Base-by-base conservation (phyloP, 2,888 invertebrate genomes). In the Spicauda simplicius region DNA sequence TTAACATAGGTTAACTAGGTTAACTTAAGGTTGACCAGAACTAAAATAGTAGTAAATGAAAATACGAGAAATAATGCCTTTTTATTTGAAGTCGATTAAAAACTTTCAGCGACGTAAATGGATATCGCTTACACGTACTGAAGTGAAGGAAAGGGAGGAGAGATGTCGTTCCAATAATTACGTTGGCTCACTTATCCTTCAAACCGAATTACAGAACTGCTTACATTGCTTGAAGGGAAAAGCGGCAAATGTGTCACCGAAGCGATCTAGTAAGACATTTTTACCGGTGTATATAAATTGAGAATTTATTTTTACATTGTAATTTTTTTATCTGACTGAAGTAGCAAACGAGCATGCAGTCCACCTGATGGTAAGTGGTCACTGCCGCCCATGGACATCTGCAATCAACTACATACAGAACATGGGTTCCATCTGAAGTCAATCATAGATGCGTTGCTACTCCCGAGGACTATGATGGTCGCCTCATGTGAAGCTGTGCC, bases 151-250 rank as follows among this genome's bases (percentile, higher is more conserved):
- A 33, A 33, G 20, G 25, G 19, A 52, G 53, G 18, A 41, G 53
- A 61, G 37, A 61, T 61, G 52, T n/a, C 61, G 37, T 53, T 61
- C 61, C 61, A 61, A 61, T 61, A 61, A 61, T 61, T 61, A 61
- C 61, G 61, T 64, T 64, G 64, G 56, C 33, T 64, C 52, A 57
- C 57, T 57, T 64, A 64, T 59, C 59, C 50, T 45, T 54, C 25
- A 54, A 65, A 54, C 12, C 45, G 58, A 65, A 59, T 59, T 41
- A 54, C 53, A 45, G 37, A 45, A 45, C 20, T 45, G 54, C 59
- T 45, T 58, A 60, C 60, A 60, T 58, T 54, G 59, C 59, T 53
- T 41, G 53, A 14, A n/a, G 48, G 65, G 45, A 50, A 53, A 58
- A 45, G 25, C 65, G 16, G 54, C 19, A 30, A 65, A 54, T 18